phyloP scores from a whole-genome alignment of 1,140 invertebrate genomes.

The Diorhabda elongata region DNA sequence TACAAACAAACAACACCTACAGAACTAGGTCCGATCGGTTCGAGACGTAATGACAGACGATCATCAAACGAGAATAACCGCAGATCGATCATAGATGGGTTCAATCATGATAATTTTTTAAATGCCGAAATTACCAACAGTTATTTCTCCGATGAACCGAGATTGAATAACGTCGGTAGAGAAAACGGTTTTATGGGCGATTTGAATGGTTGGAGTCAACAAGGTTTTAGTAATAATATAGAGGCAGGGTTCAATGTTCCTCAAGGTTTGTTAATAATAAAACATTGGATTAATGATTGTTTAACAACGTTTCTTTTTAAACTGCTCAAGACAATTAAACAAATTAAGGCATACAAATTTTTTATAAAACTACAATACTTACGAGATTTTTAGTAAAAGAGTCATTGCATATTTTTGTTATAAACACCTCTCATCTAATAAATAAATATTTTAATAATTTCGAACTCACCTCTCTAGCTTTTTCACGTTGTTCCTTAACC shows the following conservation, averaged over 20 bases:
- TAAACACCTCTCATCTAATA: too few relatives aligned
- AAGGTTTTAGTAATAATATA: constrained; percentile 3
- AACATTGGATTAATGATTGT: too few relatives aligned
- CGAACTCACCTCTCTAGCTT: too few relatives aligned
- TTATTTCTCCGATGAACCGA: constrained; percentile 19
- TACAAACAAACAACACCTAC: constrained; percentile 36
- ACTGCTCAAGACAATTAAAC: too few relatives aligned
- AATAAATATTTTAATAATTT: too few relatives aligned
- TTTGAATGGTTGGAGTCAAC: constrained; percentile 11
- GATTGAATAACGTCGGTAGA: constrained; percentile 12
- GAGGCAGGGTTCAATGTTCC: neutral
- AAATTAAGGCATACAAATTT: too few relatives aligned
- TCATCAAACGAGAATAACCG: constrained; percentile 23
- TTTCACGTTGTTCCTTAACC: too few relatives aligned
- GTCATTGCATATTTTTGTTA: too few relatives aligned
- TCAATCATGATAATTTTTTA: constrained; percentile 2
- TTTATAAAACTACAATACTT: too few relatives aligned
- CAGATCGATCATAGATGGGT: constrained; percentile 20
- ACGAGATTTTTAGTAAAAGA: too few relatives aligned
- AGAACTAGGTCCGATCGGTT: constrained; percentile 45
- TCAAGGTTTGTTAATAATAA: too few relatives aligned
- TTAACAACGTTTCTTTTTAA: too few relatives aligned
- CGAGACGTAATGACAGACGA: constrained; percentile 31
- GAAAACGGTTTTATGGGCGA: constrained; percentile 12
- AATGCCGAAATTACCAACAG: constrained; percentile 13